A percentile compares a stretch with the other conserved stretches of the same genome.
Evolutionary conservation across 30 jellyfish, hydroid and myxozoan genomes (phyloP).

Genomic region (Euphysa ruthae): DNA sequence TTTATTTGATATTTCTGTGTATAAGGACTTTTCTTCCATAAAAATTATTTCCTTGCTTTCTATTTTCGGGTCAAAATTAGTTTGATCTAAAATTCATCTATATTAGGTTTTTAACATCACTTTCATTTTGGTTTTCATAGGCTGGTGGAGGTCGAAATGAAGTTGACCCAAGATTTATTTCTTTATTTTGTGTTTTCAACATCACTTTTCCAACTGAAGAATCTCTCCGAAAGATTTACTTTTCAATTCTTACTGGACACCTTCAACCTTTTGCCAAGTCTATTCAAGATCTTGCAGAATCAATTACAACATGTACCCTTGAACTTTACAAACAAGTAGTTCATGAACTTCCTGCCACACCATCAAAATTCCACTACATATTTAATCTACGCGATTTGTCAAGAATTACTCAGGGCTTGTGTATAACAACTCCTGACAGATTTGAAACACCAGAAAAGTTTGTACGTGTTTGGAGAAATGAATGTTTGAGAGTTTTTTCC

Average conservation of each 20-base stretch:
- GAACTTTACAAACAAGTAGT: constrained; percentile 65
- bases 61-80: too few relatives aligned
- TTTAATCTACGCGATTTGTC: constrained; percentile 94
- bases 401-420: constrained; percentile 86
- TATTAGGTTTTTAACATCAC: too few relatives aligned
- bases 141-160: constrained; percentile 99
- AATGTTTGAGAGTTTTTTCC: constrained; percentile 78
- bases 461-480: constrained; percentile 96
- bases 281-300: constrained; percentile 43
- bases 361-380: constrained; percentile 97
- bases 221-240: constrained; percentile 71
- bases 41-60: too few relatives aligned
- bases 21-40: too few relatives aligned
- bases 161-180: constrained; percentile 88
- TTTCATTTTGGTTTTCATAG: too few relatives aligned
- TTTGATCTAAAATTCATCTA: too few relatives aligned
- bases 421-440: constrained; percentile 92
- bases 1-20: too few relatives aligned
- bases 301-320: constrained; percentile 71
- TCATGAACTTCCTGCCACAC: constrained; percentile 94
- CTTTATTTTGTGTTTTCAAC: constrained; percentile 84
- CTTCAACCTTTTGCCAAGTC: constrained; percentile 69
- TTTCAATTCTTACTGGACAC: constrained; percentile 84
- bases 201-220: constrained; percentile 87
- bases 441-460: constrained; percentile 46